These are phyloP conservation scores for Patella ulyssiponensis DNA, from an alignment of 2,888 invertebrate species.

Conservation along the genomic window DNA sequence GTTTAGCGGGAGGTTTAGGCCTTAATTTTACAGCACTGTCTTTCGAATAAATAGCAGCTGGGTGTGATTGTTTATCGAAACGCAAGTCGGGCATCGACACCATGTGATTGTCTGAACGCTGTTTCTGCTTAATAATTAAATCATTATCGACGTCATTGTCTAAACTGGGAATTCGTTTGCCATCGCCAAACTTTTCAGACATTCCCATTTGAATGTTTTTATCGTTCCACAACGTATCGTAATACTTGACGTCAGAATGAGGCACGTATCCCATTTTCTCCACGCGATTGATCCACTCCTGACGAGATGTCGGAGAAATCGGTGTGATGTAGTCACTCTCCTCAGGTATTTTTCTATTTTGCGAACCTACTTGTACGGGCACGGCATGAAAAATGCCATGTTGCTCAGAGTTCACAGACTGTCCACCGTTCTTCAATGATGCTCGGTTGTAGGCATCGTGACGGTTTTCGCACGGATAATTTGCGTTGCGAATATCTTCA, in stretches of 20 bases:
- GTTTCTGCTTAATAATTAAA: neutral
- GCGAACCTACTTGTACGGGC: constrained; percentile 18
- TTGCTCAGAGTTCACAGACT: neutral
- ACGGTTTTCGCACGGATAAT: constrained; percentile 8
- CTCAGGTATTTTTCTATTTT: neutral
- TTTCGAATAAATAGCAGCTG: neutral
- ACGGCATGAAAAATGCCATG: constrained; percentile 18
- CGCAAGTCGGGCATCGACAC: constrained; percentile 33
- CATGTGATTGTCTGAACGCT: neutral
- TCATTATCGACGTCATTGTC: neutral
- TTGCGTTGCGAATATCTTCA: neutral
- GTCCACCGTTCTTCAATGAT: neutral
- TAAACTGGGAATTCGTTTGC: neutral
- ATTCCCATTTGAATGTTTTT: constrained; percentile 8
- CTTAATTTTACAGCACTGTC: neutral
- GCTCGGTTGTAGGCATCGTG: neutral
- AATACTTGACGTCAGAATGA: constrained; percentile 1
- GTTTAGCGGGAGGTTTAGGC: neutral
- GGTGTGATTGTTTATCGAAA: neutral
- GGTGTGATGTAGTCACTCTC: neutral
- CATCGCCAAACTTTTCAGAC: neutral
- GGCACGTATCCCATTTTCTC: constrained; percentile 9
- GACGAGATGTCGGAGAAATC: neutral
- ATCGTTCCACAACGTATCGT: neutral
- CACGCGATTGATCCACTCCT: neutral